Percentiles rank a stretch among this genome's conserved stretches.
phyloP scores from a whole-genome alignment of 2,113 vertebrate genomes.

The Marcusenius ussheri region DNA sequence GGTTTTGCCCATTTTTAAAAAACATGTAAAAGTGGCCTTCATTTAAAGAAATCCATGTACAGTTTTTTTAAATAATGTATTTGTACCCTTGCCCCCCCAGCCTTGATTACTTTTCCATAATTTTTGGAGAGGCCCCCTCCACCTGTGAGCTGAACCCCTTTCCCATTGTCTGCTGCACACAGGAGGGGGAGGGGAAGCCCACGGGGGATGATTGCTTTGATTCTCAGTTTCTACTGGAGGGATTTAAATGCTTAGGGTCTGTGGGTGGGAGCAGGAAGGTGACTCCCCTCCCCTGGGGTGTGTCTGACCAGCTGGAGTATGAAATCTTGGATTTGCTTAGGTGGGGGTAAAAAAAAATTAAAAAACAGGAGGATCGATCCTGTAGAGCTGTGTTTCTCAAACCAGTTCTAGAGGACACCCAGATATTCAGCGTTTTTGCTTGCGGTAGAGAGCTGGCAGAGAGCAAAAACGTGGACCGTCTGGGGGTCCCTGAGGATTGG shows the following conservation, averaged over 20 bases:
- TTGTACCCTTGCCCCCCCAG: neutral
- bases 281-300: neutral
- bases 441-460: neutral
- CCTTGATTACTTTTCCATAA: conserved; percentile 16
- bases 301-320: neutral
- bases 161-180: neutral
- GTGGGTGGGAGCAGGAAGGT: neutral
- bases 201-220: neutral
- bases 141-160: neutral
- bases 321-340: neutral
- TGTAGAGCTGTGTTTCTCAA: neutral
- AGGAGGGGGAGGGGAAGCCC: neutral
- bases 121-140: neutral
- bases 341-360: neutral
- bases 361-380: neutral
- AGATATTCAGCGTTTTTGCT: neutral
- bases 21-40: conserved; percentile 39
- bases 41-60: conserved; percentile 21
- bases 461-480: neutral
- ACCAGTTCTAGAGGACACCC: neutral
- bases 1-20: conserved; percentile 24
- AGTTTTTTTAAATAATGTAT: conserved; percentile 7
- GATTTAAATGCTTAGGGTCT: neutral
- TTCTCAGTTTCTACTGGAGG: neutral
- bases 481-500: neutral